Conservation (phyloP, 2,888 invertebrate genomes). For the Thera britannica region DNA sequence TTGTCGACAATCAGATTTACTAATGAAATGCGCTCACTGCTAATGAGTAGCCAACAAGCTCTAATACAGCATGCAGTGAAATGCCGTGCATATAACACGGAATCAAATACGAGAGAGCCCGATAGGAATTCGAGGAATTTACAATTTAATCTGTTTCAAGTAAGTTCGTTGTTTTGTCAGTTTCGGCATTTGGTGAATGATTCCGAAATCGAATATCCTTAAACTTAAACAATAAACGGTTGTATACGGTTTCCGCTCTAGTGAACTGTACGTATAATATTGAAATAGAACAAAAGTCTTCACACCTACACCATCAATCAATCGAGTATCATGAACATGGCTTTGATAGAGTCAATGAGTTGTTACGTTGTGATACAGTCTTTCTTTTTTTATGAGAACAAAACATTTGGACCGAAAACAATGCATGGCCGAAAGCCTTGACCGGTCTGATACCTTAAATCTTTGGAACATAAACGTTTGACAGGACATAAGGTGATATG, state of each 20-base stretch:
- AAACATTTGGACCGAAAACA: too few relatives aligned
- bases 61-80: constrained; percentile 13
- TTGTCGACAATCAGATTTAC: neutral
- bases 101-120: constrained; percentile 3
- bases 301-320: neutral
- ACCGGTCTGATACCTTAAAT: too few relatives aligned
- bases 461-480: too few relatives aligned
- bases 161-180: neutral
- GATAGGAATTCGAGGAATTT: neutral
- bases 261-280: neutral
- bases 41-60: constrained; percentile 24
- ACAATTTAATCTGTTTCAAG: neutral
- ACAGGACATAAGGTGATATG: too few relatives aligned
- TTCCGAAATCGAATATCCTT: neutral
- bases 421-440: too few relatives aligned
- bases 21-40: neutral
- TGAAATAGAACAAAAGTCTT: neutral
- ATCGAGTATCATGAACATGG: neutral
- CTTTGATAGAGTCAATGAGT: neutral
- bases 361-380: neutral
- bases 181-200: neutral
- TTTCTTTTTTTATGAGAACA: neutral
- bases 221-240: neutral
- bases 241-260: neutral
- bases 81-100: neutral